Evolutionary conservation across 2,888 invertebrate genomes (phyloP).

Genomic region (Lydus trimaculatus): DNA sequence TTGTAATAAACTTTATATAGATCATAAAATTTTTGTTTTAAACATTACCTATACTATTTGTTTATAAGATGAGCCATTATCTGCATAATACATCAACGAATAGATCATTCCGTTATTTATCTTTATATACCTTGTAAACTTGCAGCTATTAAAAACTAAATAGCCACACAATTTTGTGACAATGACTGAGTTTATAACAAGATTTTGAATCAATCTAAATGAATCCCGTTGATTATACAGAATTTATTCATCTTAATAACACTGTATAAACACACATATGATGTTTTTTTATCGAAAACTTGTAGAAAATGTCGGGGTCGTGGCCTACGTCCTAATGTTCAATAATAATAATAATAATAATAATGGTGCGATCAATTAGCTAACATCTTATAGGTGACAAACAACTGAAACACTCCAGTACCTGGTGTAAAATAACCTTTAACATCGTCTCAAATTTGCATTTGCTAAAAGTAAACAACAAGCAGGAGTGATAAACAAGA

Average conservation of each 20-base stretch:
- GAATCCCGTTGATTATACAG: background rate
- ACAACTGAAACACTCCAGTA: conserved; percentile 29
- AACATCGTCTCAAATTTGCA: conserved; percentile 25
- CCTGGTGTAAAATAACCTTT: conserved; percentile 34
- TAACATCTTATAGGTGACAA: conserved; percentile 34
- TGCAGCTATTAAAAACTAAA: conserved; percentile 27
- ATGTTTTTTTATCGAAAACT: background rate
- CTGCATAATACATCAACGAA: conserved; percentile 12
- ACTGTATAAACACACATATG: background rate
- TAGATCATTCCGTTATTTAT: conserved; percentile 28
- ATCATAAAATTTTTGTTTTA: conserved; percentile 25
- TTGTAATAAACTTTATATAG: conserved; percentile 28
- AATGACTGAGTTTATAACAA: conserved; percentile 16
- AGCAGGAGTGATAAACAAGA: background rate
- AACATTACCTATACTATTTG: conserved; percentile 19
- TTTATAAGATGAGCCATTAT: conserved; percentile 13
- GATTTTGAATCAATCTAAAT: conserved; percentile 22
- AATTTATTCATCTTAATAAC: background rate
- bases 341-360: conserved; percentile 5
- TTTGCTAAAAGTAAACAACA: conserved; percentile 14
- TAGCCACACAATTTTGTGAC: conserved; percentile 24
- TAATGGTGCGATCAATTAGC: conserved; percentile 31
- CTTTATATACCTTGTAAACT: conserved; percentile 29
- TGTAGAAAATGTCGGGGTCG: conserved; percentile 21
- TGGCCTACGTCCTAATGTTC: conserved; percentile 14